Base-by-base conservation (phyloP, 2,797 vertebrate genomes). In the Sternarchorhynchus goeldii region DNA sequence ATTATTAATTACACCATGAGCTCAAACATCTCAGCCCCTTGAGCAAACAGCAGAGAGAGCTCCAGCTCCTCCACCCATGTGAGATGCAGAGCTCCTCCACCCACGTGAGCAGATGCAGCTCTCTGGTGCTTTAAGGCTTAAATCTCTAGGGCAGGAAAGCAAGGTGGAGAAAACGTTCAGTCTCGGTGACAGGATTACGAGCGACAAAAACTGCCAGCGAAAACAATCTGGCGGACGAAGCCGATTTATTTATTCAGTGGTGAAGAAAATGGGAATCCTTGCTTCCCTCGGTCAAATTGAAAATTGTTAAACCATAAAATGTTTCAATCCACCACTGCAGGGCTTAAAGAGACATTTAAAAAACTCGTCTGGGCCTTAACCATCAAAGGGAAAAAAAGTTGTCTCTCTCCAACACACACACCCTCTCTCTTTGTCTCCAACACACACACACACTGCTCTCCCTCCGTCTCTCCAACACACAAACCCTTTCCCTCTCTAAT, bases 241-340 rank as follows among this genome's bases (percentile, higher is more conserved):
- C 70, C 50, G 80, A 91, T 90, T 88, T 90, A 85, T 86, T 84
- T 88, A 87, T 89, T 89, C 90, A 90, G 76, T 90, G 88, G 86
- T 76, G 82, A 89, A 90, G 89, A 92, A 92, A 91, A 92, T 88
- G 71, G 67, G 77, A 83, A 74, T 88, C 73, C 58, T 77, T 0
- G 84, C 85, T 84, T 84, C 72, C 87, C 79, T 77, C 82, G 85
- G 86, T 75, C 86, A 86, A 88, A 83, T 78, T 76, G 85, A 90
- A 90, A 87, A 90, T 83, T 85, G 62, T 68, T 66, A 14, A 73
- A 68, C 78, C 82, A 79, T 60, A 67, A 6, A 63, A 80, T 62
- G 73, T 85, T 87, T 82, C 58, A 55, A 73, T 81, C 45, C 53
- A 20, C n/a, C 73, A 81, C 34, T 75, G 75, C 71, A 56, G 56